phyloP scores from a whole-genome alignment of 2,113 vertebrate genomes.

The Glaucidium brasilianum region DNA sequence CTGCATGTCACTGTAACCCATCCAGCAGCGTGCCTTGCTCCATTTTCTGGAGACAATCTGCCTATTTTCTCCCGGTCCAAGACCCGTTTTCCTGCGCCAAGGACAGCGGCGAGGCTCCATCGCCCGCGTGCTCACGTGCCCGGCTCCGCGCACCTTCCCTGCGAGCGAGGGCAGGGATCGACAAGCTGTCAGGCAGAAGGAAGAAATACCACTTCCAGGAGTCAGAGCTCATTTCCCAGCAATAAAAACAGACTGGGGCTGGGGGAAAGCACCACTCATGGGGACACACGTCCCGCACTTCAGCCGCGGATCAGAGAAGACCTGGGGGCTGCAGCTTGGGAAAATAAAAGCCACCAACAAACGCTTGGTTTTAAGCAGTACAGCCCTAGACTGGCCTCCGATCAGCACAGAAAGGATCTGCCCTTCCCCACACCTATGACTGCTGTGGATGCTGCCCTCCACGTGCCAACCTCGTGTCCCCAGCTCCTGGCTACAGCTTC shows the following conservation, averaged over 20 bases:
- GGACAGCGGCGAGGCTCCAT: background rate
- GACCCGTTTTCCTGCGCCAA: background rate
- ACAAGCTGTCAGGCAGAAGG: constrained; percentile 27
- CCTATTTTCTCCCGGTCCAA: background rate
- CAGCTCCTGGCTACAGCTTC: background rate
- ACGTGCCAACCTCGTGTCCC: accelerated
- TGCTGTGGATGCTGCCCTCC: background rate
- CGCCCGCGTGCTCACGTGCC: background rate
- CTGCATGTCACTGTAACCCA: background rate
- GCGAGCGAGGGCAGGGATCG: background rate
- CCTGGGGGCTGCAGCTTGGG: background rate
- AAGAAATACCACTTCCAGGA: constrained; percentile 33
- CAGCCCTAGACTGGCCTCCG: background rate
- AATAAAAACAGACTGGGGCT: background rate
- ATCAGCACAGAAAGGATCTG: background rate
- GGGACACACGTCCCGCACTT: background rate
- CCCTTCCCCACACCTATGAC: background rate
- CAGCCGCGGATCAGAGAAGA: accelerated
- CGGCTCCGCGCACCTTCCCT: background rate
- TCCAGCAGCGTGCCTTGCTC: background rate
- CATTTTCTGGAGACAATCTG: background rate
- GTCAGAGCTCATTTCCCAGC: constrained; percentile 44
- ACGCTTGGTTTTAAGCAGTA: background rate
- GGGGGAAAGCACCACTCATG: background rate
- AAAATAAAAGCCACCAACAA: background rate